A percentile compares a stretch with the other conserved stretches of the same genome.
These are phyloP conservation scores for Rhadinocentrus ornatus DNA, from an alignment of 2,797 vertebrate genomes.

Conservation along the genomic window DNA sequence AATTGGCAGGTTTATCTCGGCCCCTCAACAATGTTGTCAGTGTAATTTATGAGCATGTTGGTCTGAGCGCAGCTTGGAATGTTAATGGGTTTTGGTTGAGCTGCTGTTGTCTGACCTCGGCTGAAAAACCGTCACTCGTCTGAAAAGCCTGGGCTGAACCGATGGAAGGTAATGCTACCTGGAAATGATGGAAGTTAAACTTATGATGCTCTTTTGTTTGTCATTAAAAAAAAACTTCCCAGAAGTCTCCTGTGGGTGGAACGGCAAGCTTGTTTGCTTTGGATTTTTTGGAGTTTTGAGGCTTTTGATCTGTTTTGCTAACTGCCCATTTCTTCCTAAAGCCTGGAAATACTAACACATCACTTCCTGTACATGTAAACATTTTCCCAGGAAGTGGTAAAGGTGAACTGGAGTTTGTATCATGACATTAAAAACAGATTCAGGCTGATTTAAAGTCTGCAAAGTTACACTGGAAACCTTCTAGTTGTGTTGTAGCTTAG, in stretches of 20 bases:
- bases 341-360: slow-evolving; percentile 50
- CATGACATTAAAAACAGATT: slow-evolving; percentile 22
- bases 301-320: slow-evolving; percentile 35
- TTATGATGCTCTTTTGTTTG: slow-evolving; percentile 3
- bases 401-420: slow-evolving; percentile 28
- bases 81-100: slow-evolving; percentile 67
- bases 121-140: slow-evolving; percentile 15
- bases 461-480: slow-evolving; percentile 16
- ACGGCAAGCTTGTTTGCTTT: slow-evolving; percentile 15
- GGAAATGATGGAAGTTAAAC: background rate
- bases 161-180: background rate
- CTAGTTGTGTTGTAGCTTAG: slow-evolving; percentile 26
- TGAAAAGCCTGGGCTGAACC: background rate
- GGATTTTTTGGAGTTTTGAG: slow-evolving; percentile 27
- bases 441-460: background rate
- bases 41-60: slow-evolving; percentile 71
- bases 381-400: slow-evolving; percentile 39
- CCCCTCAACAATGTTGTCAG: slow-evolving; percentile 56
- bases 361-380: slow-evolving; percentile 10
- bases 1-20: slow-evolving; percentile 71
- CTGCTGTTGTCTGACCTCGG: slow-evolving; percentile 49
- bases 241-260: slow-evolving; percentile 43
- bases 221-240: slow-evolving; percentile 29
- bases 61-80: slow-evolving; percentile 69
- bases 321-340: slow-evolving; percentile 33